Evolutionary conservation across 1,140 invertebrate genomes (phyloP).

Genomic region (Penaeus indicus): DNA sequence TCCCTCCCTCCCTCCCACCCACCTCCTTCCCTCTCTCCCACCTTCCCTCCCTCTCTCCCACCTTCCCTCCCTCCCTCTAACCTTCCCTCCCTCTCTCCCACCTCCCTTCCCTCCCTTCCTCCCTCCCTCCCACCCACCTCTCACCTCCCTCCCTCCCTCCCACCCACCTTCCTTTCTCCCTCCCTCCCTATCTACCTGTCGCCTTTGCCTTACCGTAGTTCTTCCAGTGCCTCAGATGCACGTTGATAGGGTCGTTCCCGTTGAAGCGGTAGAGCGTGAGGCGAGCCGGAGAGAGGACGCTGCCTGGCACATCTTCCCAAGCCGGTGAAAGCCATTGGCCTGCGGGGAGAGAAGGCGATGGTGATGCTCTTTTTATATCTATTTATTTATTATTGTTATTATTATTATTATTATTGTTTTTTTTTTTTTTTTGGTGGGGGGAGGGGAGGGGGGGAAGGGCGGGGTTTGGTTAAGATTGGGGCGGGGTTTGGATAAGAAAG

Average conservation of each 20-base stretch:
- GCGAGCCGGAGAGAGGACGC: slow-evolving; percentile 80
- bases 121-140: too few species aligned
- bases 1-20: background rate
- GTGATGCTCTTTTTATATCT: too few species aligned
- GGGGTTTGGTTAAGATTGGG: background rate
- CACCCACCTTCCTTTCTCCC: background rate
- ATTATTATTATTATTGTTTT: too few species aligned
- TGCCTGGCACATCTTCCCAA: slow-evolving; percentile 86
- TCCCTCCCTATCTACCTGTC: too few species aligned
- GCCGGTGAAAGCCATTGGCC: slow-evolving; percentile 91
- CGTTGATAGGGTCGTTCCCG: slow-evolving; percentile 93
- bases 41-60: background rate
- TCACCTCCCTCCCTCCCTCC: too few species aligned
- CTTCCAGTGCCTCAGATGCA: slow-evolving; percentile 60
- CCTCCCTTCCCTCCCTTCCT: background rate
- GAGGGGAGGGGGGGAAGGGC: background rate
- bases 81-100: background rate
- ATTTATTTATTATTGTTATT: too few species aligned
- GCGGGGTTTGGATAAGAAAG: background rate
- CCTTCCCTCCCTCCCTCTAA: background rate
- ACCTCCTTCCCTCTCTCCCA: background rate
- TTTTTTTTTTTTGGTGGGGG: background rate
- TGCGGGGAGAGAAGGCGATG: slow-evolving; percentile 3
- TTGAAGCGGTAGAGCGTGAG: slow-evolving; percentile 91
- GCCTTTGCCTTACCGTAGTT: slow-evolving; percentile 51